Base-by-base conservation (phyloP, 1,140 invertebrate species). In the Gonioctena quinquepunctata region DNA sequence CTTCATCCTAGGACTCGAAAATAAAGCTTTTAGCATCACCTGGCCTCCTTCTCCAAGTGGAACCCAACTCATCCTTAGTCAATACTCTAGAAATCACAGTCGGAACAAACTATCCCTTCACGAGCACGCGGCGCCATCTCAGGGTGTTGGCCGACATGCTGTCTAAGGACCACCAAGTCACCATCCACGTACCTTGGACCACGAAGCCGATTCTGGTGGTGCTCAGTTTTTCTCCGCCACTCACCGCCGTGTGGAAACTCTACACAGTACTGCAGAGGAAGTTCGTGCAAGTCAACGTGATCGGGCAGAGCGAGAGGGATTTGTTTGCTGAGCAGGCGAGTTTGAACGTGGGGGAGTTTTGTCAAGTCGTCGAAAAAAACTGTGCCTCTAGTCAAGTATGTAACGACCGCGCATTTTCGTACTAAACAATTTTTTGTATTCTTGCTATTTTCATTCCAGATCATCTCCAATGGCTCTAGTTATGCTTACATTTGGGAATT, bases 401-500 rank as follows among this genome's bases (percentile, higher is more conserved):
- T 72, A n/a, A n/a, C n/a, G n/a, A n/a, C n/a, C n/a, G n/a, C n/a
- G n/a, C n/a, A n/a, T n/a, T n/a, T n/a, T n/a, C n/a, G n/a, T n/a
- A n/a, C n/a, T n/a, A n/a, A n/a, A n/a, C n/a, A n/a, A 6, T n/a
- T 16, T 56, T 56, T 56, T 56, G 18, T 56, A 16, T 56, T 18
- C 6, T 56, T 56, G 13, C 6, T 42, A n/a, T 42, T 42, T 54
- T 54, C n/a, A 54, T 23, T 54, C 22, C 76, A 91, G 85, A 79
- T 87, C 50, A 85, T 93, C 59, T 88, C 87, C 59, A 89, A 88
- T 69, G 89, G 90, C 0, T 88, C 92, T 69, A 92, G 88, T 54
- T 90, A 92, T 0, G 92, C 91, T 1, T 95, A 92, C 80, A 89
- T 96, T 86, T 96, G 93, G 92, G 92, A 94, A 83, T 81, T 96